phyloP scores from a whole-genome alignment of 2,888 invertebrate genomes.

The Nomada fabriciana region DNA sequence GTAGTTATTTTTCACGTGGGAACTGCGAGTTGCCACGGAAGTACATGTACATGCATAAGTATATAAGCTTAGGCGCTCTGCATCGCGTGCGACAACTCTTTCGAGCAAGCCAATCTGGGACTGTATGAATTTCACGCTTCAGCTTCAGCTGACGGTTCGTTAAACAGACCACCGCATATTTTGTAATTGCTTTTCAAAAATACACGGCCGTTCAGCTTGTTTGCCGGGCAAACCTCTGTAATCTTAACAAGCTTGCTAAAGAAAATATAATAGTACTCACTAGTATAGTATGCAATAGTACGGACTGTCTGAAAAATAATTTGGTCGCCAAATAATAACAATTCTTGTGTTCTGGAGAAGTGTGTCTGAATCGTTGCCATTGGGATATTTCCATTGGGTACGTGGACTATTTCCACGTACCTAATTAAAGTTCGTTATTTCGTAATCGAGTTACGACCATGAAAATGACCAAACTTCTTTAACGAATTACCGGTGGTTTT shows the following conservation, averaged over 20 bases:
- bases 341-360: neutral
- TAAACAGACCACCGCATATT: slow-evolving; percentile 52
- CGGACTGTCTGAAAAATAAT: neutral
- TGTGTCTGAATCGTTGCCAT: too few relatives aligned
- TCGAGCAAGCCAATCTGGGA: slow-evolving; percentile 14
- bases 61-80: slow-evolving; percentile 16
- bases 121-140: slow-evolving; percentile 63
- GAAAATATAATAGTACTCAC: neutral
- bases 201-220: slow-evolving; percentile 23
- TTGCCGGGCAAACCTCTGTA: slow-evolving; percentile 25
- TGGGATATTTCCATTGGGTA: too few relatives aligned
- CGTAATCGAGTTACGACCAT: slow-evolving; percentile 2
- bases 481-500: slow-evolving; percentile 6
- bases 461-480: slow-evolving; percentile 2
- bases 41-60: neutral
- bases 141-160: slow-evolving; percentile 59
- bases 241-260: slow-evolving; percentile 1
- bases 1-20: slow-evolving; percentile 23
- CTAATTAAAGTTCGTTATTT: slow-evolving; percentile 12
- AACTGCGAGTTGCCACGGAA: slow-evolving; percentile 37
- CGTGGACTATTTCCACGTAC: neutral
- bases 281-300: too few relatives aligned
- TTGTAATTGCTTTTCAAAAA: slow-evolving; percentile 55
- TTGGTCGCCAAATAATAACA: neutral
- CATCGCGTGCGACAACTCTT: slow-evolving; percentile 64